Evolutionary conservation across 1,140 invertebrate genomes (phyloP).

Genomic region (Drosophila pruinosa): DNA sequence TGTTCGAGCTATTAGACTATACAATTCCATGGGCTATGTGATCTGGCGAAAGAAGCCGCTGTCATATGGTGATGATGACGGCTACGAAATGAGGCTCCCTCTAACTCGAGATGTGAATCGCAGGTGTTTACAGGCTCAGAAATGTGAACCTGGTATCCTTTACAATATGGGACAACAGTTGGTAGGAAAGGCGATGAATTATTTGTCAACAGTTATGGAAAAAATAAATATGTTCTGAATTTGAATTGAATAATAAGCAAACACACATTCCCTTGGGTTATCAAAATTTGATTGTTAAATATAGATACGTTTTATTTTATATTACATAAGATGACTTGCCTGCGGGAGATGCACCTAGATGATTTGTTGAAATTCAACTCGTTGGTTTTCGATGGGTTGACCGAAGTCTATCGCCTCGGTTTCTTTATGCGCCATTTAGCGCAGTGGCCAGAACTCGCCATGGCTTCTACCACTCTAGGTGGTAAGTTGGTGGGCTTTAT

Average conservation of each 20-base stretch:
- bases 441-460: slow-evolving; percentile 38
- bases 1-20: slow-evolving; percentile 26
- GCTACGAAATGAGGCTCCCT: slow-evolving; percentile 55
- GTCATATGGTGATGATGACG: slow-evolving; percentile 43
- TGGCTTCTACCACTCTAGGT: slow-evolving; percentile 33
- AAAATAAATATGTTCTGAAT: background rate
- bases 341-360: slow-evolving; percentile 50
- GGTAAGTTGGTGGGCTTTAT: slow-evolving; percentile 42
- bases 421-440: slow-evolving; percentile 52
- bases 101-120: slow-evolving; percentile 23
- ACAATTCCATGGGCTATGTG: slow-evolving; percentile 38
- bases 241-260: background rate
- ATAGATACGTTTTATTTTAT: background rate
- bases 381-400: slow-evolving; percentile 50
- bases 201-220: background rate
- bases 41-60: slow-evolving; percentile 23
- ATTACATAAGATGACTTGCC: slow-evolving; percentile 23
- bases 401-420: slow-evolving; percentile 50
- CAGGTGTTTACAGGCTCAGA: slow-evolving; percentile 1
- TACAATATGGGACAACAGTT: background rate
- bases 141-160: background rate
- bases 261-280: background rate
- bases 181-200: background rate
- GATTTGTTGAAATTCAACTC: slow-evolving; percentile 65
- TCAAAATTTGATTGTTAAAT: slow-evolving; percentile 27